Evolutionary conservation across 2,888 invertebrate genomes (phyloP).

Genomic region (Drosophila tripunctata): DNA sequence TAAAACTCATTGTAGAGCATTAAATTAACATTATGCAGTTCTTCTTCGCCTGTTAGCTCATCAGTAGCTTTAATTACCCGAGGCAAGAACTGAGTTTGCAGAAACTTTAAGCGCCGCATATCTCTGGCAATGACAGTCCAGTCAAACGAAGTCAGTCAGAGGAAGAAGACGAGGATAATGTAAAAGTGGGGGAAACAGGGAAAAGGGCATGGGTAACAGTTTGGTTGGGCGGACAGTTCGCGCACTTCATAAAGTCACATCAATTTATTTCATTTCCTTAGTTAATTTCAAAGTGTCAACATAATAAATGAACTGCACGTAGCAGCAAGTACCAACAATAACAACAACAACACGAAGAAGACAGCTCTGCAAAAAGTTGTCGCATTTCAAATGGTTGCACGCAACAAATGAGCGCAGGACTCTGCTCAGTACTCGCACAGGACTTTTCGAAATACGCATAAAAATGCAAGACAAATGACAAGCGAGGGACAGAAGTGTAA

Average conservation of each 20-base stretch:
- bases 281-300: constrained; percentile 81
- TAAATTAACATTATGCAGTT: constrained; percentile 11
- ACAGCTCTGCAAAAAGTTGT: constrained; percentile 75
- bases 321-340: constrained; percentile 44
- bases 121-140: constrained; percentile 67
- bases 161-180: no score
- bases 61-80: constrained; percentile 64
- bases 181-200: no score
- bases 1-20: not conserved
- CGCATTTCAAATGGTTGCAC: constrained; percentile 81
- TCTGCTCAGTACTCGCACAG: constrained; percentile 56
- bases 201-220: not conserved
- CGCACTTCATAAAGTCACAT: constrained; percentile 80
- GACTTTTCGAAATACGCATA: constrained; percentile 79
- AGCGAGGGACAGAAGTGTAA: constrained; percentile 42
- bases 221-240: constrained; percentile 45
- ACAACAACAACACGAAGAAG: constrained; percentile 12
- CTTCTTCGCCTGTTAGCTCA: constrained; percentile 47
- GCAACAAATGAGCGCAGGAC: constrained; percentile 79
- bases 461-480: constrained; percentile 79
- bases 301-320: constrained; percentile 81
- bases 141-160: constrained; percentile 17
- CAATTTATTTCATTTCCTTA: constrained; percentile 80
- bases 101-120: constrained; percentile 48
- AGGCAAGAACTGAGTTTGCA: constrained; percentile 11